These are phyloP conservation scores for Achlya flavicornis DNA, from an alignment of 2,888 invertebrate genomes.

Conservation along the genomic window DNA sequence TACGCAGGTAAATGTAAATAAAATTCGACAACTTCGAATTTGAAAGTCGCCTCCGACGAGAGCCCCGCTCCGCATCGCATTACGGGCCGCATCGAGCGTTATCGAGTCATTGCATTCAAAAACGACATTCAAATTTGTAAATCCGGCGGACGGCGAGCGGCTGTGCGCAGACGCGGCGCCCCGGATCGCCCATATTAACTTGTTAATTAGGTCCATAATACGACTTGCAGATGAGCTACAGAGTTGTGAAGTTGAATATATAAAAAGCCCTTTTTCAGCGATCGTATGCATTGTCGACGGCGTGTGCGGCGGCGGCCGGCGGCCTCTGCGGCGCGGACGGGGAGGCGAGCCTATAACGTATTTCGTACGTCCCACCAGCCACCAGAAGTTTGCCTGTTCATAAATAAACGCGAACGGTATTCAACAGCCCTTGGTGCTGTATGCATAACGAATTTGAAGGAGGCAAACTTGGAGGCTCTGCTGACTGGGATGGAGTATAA, in stretches of 20 bases:
- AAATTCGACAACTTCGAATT: conserved; percentile 38
- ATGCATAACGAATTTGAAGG: conserved; percentile 85
- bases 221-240: conserved; percentile 93
- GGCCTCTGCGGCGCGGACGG: conserved; percentile 28
- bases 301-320: conserved; percentile 53
- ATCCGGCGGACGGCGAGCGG: conserved; percentile 44
- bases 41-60: conserved; percentile 42
- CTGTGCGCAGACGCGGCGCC: conserved; percentile 82
- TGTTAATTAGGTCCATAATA: conserved; percentile 95
- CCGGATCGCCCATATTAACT: conserved; percentile 93
- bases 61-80: conserved; percentile 36
- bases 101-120: conserved; percentile 33
- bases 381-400: conserved; percentile 85
- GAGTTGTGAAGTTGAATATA: conserved; percentile 87
- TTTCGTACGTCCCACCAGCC: conserved; percentile 80
- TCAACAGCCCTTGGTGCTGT: conserved; percentile 85
- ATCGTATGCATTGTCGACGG: conserved; percentile 76
- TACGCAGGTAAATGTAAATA: conserved; percentile 60
- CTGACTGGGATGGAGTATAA: conserved; percentile 83
- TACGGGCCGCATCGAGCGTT: conserved; percentile 33
- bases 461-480: conserved; percentile 85
- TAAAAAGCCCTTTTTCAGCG: conserved; percentile 87
- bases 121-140: conserved; percentile 30
- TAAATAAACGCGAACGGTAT: conserved; percentile 85
- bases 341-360: conserved; percentile 78